These are phyloP conservation scores for Agrochola lychnidis DNA, from an alignment of 2,888 invertebrate species.

Conservation along the genomic window DNA sequence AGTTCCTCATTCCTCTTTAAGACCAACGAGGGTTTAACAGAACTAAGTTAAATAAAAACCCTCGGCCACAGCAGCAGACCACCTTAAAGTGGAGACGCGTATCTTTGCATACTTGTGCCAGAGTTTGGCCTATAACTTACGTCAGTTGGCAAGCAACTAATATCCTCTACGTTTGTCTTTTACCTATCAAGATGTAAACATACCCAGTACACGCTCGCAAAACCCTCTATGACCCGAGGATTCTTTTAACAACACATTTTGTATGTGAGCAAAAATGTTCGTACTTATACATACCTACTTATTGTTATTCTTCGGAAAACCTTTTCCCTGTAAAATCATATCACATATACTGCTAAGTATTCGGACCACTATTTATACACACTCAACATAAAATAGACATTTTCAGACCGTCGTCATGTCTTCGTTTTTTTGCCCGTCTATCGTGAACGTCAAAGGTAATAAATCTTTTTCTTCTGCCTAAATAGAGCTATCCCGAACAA, in stretches of 20 bases:
- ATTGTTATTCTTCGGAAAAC: constrained; percentile 12
- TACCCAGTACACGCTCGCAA: neutral
- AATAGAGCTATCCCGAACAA: constrained; percentile 68
- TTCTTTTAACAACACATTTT: neutral
- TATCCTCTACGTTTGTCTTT: constrained; percentile 29
- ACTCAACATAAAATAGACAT: constrained; percentile 57
- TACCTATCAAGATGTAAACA: constrained; percentile 39
- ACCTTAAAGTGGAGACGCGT: neutral
- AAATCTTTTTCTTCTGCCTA: constrained; percentile 70
- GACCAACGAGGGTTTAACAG: neutral
- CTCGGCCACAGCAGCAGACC: neutral
- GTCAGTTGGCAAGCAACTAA: constrained; percentile 28
- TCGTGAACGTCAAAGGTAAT: constrained; percentile 67
- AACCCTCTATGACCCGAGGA: neutral
- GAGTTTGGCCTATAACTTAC: constrained; percentile 19
- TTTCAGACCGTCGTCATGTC: constrained; percentile 60
- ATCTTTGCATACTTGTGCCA: neutral
- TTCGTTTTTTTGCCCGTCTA: constrained; percentile 65
- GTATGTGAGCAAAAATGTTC: constrained; percentile 15
- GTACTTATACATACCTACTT: neutral
- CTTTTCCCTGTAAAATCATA: constrained; percentile 26
- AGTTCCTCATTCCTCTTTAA: no score
- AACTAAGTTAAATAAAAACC: neutral
- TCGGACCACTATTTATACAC: constrained; percentile 44
- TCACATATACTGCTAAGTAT: constrained; percentile 35